phyloP scores from a whole-genome alignment of 2,888 invertebrate species.

The Scaeva pyrastri region DNA sequence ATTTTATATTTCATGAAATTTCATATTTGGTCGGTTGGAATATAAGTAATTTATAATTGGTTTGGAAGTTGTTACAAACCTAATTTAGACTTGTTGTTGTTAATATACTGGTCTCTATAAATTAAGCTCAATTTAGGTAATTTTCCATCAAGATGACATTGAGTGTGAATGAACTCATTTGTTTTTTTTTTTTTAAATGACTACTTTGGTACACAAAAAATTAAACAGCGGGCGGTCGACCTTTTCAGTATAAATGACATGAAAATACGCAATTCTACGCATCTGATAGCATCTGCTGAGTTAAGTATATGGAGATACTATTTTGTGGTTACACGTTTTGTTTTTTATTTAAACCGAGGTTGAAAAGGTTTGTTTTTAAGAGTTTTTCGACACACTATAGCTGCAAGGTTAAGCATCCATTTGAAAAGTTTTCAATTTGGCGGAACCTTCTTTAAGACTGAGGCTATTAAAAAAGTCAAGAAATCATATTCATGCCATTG shows the following conservation, averaged over 20 bases:
- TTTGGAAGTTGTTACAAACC: neutral
- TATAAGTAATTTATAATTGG: conserved; percentile 6
- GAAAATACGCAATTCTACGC: neutral
- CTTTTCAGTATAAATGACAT: neutral
- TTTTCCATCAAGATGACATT: conserved; percentile 48
- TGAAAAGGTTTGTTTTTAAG: too few species aligned
- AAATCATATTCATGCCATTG: too few species aligned
- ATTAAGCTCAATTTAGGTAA: conserved; percentile 25
- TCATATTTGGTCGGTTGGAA: neutral
- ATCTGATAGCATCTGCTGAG: neutral
- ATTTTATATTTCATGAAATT: conserved; percentile 33
- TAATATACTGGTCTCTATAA: neutral
- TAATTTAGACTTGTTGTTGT: neutral
- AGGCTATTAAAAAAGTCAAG: too few species aligned
- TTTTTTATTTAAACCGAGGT: too few species aligned
- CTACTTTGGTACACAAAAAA: neutral
- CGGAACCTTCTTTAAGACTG: too few species aligned
- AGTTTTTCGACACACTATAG: too few species aligned
- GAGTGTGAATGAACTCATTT: conserved; percentile 47
- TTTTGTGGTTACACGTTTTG: too few species aligned
- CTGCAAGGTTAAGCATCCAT: too few species aligned
- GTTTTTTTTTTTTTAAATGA: neutral
- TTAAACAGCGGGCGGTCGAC: neutral
- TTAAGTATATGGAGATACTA: too few species aligned
- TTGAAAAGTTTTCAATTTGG: too few species aligned